A percentile compares a stretch with the other conserved stretches of the same genome.
Conservation (phyloP, 2,797 vertebrate species). For the Schizopygopsis pylzovi region DNA sequence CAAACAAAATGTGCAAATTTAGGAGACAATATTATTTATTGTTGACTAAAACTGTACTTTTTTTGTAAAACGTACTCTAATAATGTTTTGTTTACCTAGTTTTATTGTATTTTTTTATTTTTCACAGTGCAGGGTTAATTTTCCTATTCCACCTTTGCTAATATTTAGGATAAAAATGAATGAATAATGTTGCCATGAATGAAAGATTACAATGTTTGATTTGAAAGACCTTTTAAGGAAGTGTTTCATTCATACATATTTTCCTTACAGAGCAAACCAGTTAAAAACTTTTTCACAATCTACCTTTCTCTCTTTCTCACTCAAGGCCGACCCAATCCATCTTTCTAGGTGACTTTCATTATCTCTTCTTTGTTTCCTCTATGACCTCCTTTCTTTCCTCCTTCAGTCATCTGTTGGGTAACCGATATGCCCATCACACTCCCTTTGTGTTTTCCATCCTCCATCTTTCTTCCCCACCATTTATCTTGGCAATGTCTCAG, state of each 20-base stretch:
- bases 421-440: constrained; percentile 24
- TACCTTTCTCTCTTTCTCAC: background rate
- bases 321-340: constrained; percentile 23
- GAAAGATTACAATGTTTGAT: background rate
- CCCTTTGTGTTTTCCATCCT: constrained; percentile 26
- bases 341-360: constrained; percentile 53
- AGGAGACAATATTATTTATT: too few species aligned
- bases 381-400: constrained; percentile 40
- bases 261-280: background rate
- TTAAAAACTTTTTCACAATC: constrained; percentile 14
- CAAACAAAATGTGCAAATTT: too few species aligned
- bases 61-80: too few species aligned
- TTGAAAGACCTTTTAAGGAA: background rate
- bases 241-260: background rate
- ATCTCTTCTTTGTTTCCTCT: constrained; percentile 17
- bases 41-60: too few species aligned
- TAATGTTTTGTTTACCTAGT: too few species aligned
- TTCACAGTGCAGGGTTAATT: background rate
- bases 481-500: constrained; percentile 23
- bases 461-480: constrained; percentile 7
- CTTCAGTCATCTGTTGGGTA: constrained; percentile 37
- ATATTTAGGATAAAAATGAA: background rate
- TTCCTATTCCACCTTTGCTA: background rate
- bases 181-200: background rate
- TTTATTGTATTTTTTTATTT: too few species aligned